These are phyloP conservation scores for Camponotus fellah DNA, from an alignment of 2,888 invertebrate species.

Conservation along the genomic window DNA sequence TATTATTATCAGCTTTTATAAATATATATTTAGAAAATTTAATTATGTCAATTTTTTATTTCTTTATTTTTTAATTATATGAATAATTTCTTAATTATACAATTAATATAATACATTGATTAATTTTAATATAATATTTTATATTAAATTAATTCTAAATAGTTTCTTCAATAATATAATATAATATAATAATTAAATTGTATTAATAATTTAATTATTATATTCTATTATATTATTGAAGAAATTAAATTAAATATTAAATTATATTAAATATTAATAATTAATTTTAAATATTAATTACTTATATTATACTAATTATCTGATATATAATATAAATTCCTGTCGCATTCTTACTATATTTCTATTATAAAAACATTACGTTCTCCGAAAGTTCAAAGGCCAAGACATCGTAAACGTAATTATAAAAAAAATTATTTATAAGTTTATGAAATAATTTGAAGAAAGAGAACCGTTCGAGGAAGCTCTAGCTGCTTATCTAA, in stretches of 20 bases:
- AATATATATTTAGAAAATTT: not conserved
- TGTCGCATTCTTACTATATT: not conserved
- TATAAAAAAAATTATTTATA: not conserved
- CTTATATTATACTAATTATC: not conserved
- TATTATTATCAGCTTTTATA: not conserved
- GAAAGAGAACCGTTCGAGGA: not conserved
- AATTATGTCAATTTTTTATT: slow-evolving; percentile 1
- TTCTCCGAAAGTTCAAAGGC: slow-evolving; percentile 90
- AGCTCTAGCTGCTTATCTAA: not conserved
- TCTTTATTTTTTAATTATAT: no score
- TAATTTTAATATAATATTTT: no score
- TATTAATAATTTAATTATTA: no score
- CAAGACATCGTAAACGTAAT: slow-evolving; percentile 89
- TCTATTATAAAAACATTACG: not conserved
- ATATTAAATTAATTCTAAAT: no score
- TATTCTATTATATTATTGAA: no score
- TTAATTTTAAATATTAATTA: no score
- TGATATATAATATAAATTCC: not conserved
- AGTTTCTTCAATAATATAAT: no score
- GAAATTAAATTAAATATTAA: no score
- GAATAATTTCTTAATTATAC: no score
- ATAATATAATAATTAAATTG: no score
- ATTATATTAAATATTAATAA: no score
- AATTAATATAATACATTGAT: no score
- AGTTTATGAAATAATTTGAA: slow-evolving; percentile 10